Evolutionary conservation across 1,140 invertebrate species (phyloP).

Genomic region (Polypedilum vanderplanki): DNA sequence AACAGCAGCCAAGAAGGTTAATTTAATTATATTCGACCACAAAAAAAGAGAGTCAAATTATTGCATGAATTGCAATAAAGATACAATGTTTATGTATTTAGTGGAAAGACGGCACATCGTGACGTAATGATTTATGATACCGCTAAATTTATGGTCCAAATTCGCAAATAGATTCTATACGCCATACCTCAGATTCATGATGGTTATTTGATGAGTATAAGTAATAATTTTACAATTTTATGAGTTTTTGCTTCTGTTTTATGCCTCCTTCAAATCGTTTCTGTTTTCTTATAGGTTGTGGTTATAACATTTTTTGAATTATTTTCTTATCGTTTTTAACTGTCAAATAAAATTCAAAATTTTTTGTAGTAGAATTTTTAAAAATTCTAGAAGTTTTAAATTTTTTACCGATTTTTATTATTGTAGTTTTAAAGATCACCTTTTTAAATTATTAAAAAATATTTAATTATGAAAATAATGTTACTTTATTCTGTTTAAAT

Average conservation of each 20-base stretch:
- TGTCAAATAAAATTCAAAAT: not conserved
- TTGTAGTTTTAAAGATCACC: not conserved
- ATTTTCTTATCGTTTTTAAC: not conserved
- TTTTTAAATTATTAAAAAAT: not conserved
- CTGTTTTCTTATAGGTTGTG: not conserved
- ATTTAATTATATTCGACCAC: slow-evolving; percentile 27
- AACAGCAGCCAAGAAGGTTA: not conserved
- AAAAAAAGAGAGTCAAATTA: not conserved
- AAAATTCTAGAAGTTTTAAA: no score
- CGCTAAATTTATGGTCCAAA: slow-evolving; percentile 24
- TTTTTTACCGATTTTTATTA: not conserved
- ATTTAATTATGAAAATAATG: not conserved
- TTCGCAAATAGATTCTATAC: slow-evolving; percentile 23
- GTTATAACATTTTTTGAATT: not conserved
- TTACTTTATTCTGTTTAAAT: not conserved
- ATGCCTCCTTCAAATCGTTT: not conserved
- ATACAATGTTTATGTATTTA: slow-evolving; percentile 16
- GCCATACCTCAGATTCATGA: not conserved
- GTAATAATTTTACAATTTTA: slow-evolving; percentile 9
- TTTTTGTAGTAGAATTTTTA: not conserved
- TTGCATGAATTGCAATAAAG: slow-evolving; percentile 23
- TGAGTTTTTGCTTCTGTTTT: slow-evolving; percentile 8
- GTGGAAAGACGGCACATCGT: not conserved
- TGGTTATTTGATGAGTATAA: slow-evolving; percentile 18
- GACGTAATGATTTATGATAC: slow-evolving; percentile 26